Conservation (phyloP, 1,140 invertebrate genomes). For the Cyphomyrmex costatus region DNA sequence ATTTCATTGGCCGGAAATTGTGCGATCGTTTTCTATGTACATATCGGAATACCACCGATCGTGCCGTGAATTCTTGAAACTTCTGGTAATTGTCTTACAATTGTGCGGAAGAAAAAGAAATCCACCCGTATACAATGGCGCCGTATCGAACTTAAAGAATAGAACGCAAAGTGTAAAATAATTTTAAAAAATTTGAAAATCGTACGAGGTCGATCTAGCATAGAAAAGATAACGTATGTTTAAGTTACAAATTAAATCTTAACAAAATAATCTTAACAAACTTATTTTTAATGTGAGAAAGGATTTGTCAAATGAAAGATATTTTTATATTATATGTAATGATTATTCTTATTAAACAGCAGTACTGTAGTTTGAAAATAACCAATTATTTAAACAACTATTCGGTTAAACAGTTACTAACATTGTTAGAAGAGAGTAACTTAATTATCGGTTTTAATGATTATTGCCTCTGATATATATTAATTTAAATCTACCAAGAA, state of each 20-base stretch:
- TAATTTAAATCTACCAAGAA: too few relatives aligned
- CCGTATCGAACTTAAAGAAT: neutral
- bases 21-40: constrained; percentile 72
- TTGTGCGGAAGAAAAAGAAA: neutral
- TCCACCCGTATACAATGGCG: neutral
- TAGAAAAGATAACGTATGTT: neutral
- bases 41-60: constrained; percentile 63
- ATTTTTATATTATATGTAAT: neutral
- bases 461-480: too few relatives aligned
- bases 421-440: too few relatives aligned
- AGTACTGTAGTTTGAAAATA: too few relatives aligned
- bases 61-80: constrained; percentile 67
- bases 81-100: constrained; percentile 48
- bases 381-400: too few relatives aligned
- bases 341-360: too few relatives aligned
- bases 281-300: too few relatives aligned
- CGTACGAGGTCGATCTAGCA: neutral
- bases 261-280: neutral
- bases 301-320: neutral
- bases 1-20: constrained; percentile 71
- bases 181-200: neutral
- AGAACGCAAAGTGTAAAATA: neutral
- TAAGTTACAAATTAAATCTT: neutral
- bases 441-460: too few relatives aligned
- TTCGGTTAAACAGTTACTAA: too few relatives aligned